phyloP scores from a whole-genome alignment of 2,113 vertebrate species.

The Crotalus tigris region DNA sequence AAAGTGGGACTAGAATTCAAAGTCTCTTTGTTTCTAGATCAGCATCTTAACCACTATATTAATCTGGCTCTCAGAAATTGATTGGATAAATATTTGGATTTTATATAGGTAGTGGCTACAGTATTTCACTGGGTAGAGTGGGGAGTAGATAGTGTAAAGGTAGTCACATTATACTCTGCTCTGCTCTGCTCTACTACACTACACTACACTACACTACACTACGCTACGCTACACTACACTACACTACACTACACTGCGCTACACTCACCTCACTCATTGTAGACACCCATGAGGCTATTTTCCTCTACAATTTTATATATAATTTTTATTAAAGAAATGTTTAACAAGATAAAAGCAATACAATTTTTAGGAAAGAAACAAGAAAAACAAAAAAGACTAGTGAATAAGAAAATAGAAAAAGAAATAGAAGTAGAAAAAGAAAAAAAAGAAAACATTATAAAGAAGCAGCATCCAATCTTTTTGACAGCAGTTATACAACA shows the following conservation, averaged over 20 bases:
- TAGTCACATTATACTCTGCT: background rate
- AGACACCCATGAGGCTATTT: background rate
- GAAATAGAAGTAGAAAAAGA: background rate
- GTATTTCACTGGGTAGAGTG: background rate
- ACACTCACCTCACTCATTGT: too few relatives aligned
- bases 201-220: too few relatives aligned
- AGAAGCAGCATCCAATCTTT: background rate
- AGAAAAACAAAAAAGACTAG: background rate
- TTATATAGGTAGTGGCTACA: background rate
- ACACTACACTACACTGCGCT: too few relatives aligned
- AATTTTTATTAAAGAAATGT: background rate
- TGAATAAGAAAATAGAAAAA: background rate
- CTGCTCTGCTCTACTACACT: too few relatives aligned
- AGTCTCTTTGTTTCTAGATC: background rate
- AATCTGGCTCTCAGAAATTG: background rate
- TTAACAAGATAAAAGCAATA: background rate
- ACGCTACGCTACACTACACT: too few relatives aligned
- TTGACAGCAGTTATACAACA: background rate
- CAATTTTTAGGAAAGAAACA: background rate
- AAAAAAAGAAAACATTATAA: background rate
- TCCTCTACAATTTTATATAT: background rate
- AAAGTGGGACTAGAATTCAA: background rate
- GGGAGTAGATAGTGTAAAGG: background rate
- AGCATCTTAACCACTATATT: background rate
- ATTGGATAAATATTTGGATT: background rate